Base-by-base conservation (phyloP, 2,888 invertebrate genomes). In the Eristalis pertinax region DNA sequence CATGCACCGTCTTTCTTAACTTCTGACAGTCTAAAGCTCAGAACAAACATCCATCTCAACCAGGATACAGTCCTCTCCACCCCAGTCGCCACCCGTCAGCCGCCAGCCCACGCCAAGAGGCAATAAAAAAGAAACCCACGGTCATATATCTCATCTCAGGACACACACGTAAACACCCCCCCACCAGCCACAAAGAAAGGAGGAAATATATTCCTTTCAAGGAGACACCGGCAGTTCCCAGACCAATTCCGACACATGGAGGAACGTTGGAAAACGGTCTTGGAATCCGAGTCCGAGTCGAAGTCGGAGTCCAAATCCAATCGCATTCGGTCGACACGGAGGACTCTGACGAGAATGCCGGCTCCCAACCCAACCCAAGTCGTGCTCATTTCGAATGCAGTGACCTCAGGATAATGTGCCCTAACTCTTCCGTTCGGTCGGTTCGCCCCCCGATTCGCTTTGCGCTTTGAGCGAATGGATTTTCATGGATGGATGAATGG, bases 331-430 rank as follows among this genome's bases (percentile, higher is more conserved):
- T 63, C 58, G 60, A 65, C 64, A 75, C 35, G n/a, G 41, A n/a
- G n/a, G n/a, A n/a, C n/a, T n/a, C n/a, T n/a, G 43, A 26, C 26
- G 64, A 7, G 8, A 24, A 3, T 29, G 29, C 15, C 19, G 19
- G 29, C 19, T 35, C 35, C 8, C 11, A 4, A 8, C 41, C n/a
- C 56, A 38, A 11, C 62, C 62, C 24, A 13, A 15, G 50, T 3
- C 43, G 24, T 8, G 50, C 84, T 88, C 76, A 89, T 89, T 89
- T 88, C 88, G 62, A 87, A 89, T 89, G 88, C 89, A 89, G 85
- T 89, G 89, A 89, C 89, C 89, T 89, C 89, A 88, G 88, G 81
- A 81, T 89, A 89, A 89, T 89, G 78, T 84, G 72, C 84, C 82
- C 82, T 79, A 87, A 89, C 85, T 89, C 88, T 89, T 89, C 89